phyloP scores from a whole-genome alignment of 2,888 invertebrate species.

The Epinotia brunnichana region DNA sequence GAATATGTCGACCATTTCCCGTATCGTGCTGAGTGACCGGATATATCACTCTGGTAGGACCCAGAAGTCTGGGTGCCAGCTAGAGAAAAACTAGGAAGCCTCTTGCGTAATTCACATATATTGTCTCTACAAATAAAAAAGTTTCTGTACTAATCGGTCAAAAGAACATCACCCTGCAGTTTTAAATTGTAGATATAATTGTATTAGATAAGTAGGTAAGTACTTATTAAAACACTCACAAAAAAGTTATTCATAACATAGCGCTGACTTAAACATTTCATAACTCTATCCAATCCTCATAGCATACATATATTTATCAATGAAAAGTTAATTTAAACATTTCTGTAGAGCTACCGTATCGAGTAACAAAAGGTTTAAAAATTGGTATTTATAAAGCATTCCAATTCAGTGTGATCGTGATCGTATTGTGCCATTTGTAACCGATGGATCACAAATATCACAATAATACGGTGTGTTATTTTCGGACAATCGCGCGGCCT shows the following conservation, averaged over 20 bases:
- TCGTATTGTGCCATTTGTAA: slow-evolving; percentile 48
- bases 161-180: too few species aligned
- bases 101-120: neutral
- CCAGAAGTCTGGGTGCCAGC: neutral
- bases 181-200: too few species aligned
- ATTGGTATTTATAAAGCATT: slow-evolving; percentile 48
- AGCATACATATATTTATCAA: slow-evolving; percentile 20
- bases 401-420: slow-evolving; percentile 54
- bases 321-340: slow-evolving; percentile 37
- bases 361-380: slow-evolving; percentile 58
- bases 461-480: slow-evolving; percentile 61
- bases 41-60: neutral
- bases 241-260: neutral
- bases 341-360: slow-evolving; percentile 46
- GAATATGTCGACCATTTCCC: too few species aligned
- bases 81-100: too few species aligned
- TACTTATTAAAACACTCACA: neutral
- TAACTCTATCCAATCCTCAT: neutral
- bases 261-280: slow-evolving; percentile 5
- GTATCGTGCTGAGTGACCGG: neutral
- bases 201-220: too few species aligned
- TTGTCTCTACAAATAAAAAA: neutral
- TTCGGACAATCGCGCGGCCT: slow-evolving; percentile 70
- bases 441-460: slow-evolving; percentile 57
- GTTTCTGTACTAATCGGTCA: too few species aligned